These are phyloP conservation scores for Polia nebulosa DNA, from an alignment of 2,888 invertebrate species.

Conservation along the genomic window DNA sequence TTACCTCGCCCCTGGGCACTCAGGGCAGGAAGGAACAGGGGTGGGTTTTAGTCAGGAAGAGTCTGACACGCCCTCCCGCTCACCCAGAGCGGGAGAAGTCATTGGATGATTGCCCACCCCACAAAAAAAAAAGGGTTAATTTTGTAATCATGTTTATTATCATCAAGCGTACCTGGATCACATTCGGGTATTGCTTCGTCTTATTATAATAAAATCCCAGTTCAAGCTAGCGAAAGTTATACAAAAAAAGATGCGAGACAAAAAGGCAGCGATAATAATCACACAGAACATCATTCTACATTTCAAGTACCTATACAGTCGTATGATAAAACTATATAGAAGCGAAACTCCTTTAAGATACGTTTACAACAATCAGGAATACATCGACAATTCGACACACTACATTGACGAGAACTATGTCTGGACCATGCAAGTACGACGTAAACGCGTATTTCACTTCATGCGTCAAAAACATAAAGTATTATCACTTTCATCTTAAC, in stretches of 20 bases:
- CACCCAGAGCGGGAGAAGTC: slow-evolving; percentile 23
- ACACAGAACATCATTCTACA: background rate
- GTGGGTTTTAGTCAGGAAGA: too few species aligned
- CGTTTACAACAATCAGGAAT: background rate
- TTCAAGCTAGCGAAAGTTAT: slow-evolving; percentile 23
- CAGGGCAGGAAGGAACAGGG: too few species aligned
- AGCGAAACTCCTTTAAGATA: slow-evolving; percentile 1
- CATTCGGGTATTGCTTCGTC: slow-evolving; percentile 11
- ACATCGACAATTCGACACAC: background rate
- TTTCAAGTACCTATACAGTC: background rate
- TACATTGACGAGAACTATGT: background rate
- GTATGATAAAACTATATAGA: slow-evolving; percentile 15
- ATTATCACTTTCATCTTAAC: too few species aligned
- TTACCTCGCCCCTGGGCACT: too few species aligned
- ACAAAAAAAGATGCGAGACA: background rate
- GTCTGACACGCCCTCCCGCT: too few species aligned
- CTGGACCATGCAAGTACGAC: background rate
- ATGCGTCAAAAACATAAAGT: background rate
- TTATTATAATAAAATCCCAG: background rate
- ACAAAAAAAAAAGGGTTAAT: slow-evolving; percentile 2
- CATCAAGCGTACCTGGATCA: slow-evolving; percentile 6
- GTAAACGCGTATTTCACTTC: background rate
- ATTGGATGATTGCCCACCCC: too few species aligned
- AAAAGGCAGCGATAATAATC: background rate
- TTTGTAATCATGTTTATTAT: slow-evolving; percentile 13